Percentiles rank a stretch among this genome's conserved stretches.
Conservation (phyloP, 2,797 vertebrate species). For the Notolepis coatsorum region DNA sequence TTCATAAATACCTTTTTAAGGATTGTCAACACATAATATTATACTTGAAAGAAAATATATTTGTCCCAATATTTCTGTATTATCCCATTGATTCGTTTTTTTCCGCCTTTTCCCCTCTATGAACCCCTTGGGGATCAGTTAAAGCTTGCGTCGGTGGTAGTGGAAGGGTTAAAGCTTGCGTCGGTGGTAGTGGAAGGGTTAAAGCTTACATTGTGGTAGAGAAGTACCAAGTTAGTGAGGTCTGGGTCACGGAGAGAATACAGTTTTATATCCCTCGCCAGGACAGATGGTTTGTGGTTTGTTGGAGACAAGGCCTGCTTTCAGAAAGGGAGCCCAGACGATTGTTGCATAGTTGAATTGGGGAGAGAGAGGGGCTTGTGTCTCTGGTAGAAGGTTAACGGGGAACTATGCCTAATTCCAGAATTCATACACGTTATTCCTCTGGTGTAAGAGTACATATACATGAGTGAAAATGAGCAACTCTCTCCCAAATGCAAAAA, state of each 20-base stretch:
- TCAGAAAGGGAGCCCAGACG: constrained; percentile 84
- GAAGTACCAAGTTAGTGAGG: constrained; percentile 15
- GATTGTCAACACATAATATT: constrained; percentile 75
- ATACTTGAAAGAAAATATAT: constrained; percentile 18
- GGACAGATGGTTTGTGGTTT: constrained; percentile 75
- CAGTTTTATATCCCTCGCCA: constrained; percentile 75
- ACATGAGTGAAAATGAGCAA: too few species aligned
- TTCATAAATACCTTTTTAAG: constrained; percentile 28
- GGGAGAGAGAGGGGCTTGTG: constrained; percentile 64
- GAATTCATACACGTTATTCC: too few species aligned
- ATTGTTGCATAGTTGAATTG: constrained; percentile 99
- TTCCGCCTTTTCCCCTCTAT: not conserved
- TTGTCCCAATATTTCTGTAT: constrained; percentile 8
- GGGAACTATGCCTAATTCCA: too few species aligned
- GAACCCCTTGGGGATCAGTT: constrained; percentile 24
- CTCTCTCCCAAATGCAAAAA: too few species aligned
- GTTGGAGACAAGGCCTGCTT: constrained; percentile 84
- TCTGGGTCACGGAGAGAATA: constrained; percentile 88
- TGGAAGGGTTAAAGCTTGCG: too few species aligned
- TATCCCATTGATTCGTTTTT: not conserved
- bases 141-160: too few species aligned
- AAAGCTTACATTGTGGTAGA: too few species aligned
- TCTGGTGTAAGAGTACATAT: too few species aligned
- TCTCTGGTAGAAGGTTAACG: constrained; percentile 88
- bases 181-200: too few species aligned